Base-by-base conservation (phyloP, 1,140 invertebrate species). In the Drosophila seguyi region DNA sequence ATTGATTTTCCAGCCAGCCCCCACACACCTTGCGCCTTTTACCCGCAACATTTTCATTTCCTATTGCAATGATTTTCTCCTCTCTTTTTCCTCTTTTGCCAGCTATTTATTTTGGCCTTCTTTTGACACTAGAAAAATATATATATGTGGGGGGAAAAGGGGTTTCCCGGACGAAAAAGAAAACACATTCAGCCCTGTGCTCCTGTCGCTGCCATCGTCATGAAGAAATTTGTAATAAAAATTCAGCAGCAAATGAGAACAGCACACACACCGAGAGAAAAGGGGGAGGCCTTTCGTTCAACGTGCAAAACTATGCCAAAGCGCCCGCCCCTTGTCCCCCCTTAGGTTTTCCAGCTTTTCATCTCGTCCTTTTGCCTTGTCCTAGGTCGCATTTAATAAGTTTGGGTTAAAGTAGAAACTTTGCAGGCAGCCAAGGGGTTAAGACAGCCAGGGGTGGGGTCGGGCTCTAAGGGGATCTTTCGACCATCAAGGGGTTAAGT, bases 181-280 rank as follows among this genome's bases (percentile, higher is more conserved):
- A 71, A 72, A 69, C 71, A 78, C 63, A 47, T 58, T 65, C 48
- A 52, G 38, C 27, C 10, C 27, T 20, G 31, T 38, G 29, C 34
- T 74, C 52, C 56, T 76, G 74, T 69, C 63, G 68, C 48, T 34
- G 18, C 77, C 80, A 83, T 83, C 84, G 77, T 84, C 85, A 79
- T 78, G 85, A 88, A 84, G 85, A 88, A 88, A 88, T 88, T 88
- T 88, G 85, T 88, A 88, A 88, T 88, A 88, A 88, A 88, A 88
- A 88, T 88, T 88, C 85, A 90, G 62, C 74, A 90, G 85, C 85
- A 90, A 88, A 88, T 88, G 84, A 88, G 85, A 88, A 88, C 88
- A 81, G 80, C 61, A 78, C 81, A 84, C 81, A 50, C 57, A 41
- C 62, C 16, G n/a, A 1, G 22, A 41, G 29, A 22, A 31, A 52